These are phyloP conservation scores for Oryzias curvinotus DNA, from an alignment of 2,113 vertebrate genomes.

Conservation along the genomic window DNA sequence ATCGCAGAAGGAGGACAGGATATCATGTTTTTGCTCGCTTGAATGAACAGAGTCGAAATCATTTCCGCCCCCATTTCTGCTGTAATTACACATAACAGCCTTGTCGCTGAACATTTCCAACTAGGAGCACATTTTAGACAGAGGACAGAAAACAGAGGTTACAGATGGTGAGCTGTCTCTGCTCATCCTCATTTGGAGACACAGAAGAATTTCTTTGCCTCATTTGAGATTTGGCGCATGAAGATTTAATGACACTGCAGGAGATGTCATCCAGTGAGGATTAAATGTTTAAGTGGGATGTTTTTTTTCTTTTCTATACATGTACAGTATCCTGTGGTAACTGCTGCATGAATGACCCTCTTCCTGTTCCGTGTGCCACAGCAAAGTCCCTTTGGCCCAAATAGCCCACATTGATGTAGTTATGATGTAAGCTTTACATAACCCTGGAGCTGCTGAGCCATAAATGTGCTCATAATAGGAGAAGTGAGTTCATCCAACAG, in stretches of 20 bases:
- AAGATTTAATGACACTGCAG: slow-evolving; percentile 67
- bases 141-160: slow-evolving; percentile 14
- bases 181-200: slow-evolving; percentile 10
- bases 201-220: slow-evolving; percentile 31
- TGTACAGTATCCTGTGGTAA: slow-evolving; percentile 46
- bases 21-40: not conserved
- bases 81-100: slow-evolving; percentile 44
- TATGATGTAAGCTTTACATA: slow-evolving; percentile 50
- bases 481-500: too few relatives aligned
- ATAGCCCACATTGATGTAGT: slow-evolving; percentile 20
- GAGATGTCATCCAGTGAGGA: slow-evolving; percentile 45
- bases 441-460: slow-evolving; percentile 22
- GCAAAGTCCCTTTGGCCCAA: slow-evolving; percentile 35
- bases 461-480: not conserved
- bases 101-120: slow-evolving; percentile 23
- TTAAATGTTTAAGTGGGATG: slow-evolving; percentile 69
- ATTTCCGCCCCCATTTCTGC: slow-evolving; percentile 31
- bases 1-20: too few relatives aligned
- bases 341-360: slow-evolving; percentile 36
- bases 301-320: slow-evolving; percentile 55
- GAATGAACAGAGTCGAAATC: slow-evolving; percentile 7
- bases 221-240: slow-evolving; percentile 40
- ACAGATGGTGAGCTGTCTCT: slow-evolving; percentile 15
- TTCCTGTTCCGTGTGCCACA: slow-evolving; percentile 30
- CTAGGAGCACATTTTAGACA: slow-evolving; percentile 22